phyloP scores from a whole-genome alignment of 2,797 vertebrate genomes.

The Melanogrammus aeglefinus region DNA sequence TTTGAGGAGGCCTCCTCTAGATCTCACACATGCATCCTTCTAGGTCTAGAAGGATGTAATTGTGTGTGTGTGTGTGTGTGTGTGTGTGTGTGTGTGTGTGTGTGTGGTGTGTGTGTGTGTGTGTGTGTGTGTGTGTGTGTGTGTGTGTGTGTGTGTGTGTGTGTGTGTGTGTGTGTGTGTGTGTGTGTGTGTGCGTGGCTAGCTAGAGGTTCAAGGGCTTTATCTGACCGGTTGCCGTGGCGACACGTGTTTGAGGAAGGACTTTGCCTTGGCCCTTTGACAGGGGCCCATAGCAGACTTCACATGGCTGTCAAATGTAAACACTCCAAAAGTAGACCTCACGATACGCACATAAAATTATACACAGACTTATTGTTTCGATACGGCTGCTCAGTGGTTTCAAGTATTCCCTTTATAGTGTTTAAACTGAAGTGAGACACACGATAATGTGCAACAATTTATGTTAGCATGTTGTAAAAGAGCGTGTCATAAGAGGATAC shows the following conservation, averaged over 20 bases:
- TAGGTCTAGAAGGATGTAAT: not conserved
- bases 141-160: not conserved
- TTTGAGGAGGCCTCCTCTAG: too few species aligned
- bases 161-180: not conserved
- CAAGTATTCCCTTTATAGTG: conserved; percentile 26
- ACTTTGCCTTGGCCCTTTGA: conserved; percentile 26
- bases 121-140: not conserved
- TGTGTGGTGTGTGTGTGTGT: not conserved
- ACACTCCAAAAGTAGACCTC: conserved; percentile 40
- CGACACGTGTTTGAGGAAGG: conserved; percentile 39
- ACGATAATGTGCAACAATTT: conserved; percentile 44
- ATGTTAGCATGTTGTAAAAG: conserved; percentile 19
- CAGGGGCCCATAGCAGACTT: conserved; percentile 19
- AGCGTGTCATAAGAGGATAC: not conserved
- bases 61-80: too few species aligned
- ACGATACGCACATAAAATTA: conserved; percentile 11
- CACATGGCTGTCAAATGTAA: conserved; percentile 29
- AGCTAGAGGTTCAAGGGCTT: conserved; percentile 3
- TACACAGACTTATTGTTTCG: conserved; percentile 35
- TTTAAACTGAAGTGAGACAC: conserved; percentile 35
- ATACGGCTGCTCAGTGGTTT: conserved; percentile 31
- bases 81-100: not conserved
- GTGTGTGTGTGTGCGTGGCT: not conserved
- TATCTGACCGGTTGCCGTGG: conserved; percentile 37
- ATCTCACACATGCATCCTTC: too few species aligned